Percentiles rank a stretch among this genome's conserved stretches.
Evolutionary conservation across 2,888 invertebrate species (phyloP).

Genomic region (Drosophila greeni): DNA sequence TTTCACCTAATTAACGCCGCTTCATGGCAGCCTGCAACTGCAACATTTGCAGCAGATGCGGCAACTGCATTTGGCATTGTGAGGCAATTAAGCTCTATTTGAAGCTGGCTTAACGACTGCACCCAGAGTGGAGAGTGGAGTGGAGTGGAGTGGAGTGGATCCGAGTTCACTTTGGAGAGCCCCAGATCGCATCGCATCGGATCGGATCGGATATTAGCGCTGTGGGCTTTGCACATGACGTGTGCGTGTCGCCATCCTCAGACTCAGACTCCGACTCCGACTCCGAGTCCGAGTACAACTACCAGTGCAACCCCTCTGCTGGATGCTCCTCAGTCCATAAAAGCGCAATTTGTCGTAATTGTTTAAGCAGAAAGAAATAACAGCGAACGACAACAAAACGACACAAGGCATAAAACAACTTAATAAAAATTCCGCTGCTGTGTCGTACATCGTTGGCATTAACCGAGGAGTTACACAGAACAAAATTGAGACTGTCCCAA

Average conservation of each 20-base stretch:
- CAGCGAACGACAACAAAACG: slow-evolving; percentile 52
- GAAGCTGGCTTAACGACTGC: slow-evolving; percentile 42
- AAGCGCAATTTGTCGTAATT: slow-evolving; percentile 76
- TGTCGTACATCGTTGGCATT: slow-evolving; percentile 64
- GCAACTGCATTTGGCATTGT: slow-evolving; percentile 59
- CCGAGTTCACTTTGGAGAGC: slow-evolving; percentile 15
- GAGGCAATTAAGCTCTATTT: slow-evolving; percentile 61
- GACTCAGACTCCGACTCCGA: neutral
- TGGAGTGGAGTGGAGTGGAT: slow-evolving; percentile 15
- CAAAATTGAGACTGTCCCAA: neutral
- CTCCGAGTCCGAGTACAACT: neutral
- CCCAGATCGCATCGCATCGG: slow-evolving; percentile 26
- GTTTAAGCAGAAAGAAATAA: slow-evolving; percentile 74
- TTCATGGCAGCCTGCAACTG: slow-evolving; percentile 31
- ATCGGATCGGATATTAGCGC: slow-evolving; percentile 53
- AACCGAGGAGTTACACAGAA: slow-evolving; percentile 10
- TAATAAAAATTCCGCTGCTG: slow-evolving; percentile 74
- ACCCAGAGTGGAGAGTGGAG: slow-evolving; percentile 31
- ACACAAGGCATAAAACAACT: slow-evolving; percentile 72
- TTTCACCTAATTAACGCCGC: slow-evolving; percentile 68
- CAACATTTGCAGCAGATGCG: slow-evolving; percentile 7
- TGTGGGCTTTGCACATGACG: slow-evolving; percentile 60
- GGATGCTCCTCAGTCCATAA: slow-evolving; percentile 62
- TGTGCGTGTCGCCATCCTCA: slow-evolving; percentile 39
- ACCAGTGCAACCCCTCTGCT: neutral